Evolutionary conservation across 2,888 invertebrate species (phyloP), one percentile per base, ranked within the genome.

Genomic region (Labia minor): DNA sequence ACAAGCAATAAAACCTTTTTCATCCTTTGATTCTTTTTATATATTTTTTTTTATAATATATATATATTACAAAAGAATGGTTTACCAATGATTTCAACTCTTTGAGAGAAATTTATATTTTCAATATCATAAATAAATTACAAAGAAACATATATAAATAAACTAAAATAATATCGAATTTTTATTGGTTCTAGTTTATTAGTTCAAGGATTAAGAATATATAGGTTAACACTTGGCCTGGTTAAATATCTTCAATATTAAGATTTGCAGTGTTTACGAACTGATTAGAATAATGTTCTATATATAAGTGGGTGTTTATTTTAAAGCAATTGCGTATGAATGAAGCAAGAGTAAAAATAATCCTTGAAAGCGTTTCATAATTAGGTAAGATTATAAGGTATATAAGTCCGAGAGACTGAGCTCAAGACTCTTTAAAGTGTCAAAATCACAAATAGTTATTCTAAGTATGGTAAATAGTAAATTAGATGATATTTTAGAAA

Each of bases 351-450:
- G 49, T 49, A 49, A 49, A 49, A 49, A 49, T 49, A 49, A 49
- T 49, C 49, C 49, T 49, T 49, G 49, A 49, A 49, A 49, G n/a
- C 49, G 49, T 49, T 49, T n/a, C n/a, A 49, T 14, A 16, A 49
- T 49, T 49, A 14, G n/a, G 49, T 10, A 49, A 49, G 49, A n/a
- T n/a, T 8, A 26, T 26, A 26, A 26, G 26, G 8, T 26, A 26
- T n/a, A n/a, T n/a, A n/a, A n/a, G n/a, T n/a, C 33, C 33, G 6
- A 33, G 33, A 8, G 6, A 33, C 33, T 33, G 33, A 33, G 33
- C 33, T 11, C 33, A n/a, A n/a, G n/a, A n/a, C n/a, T n/a, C n/a
- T n/a, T n/a, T n/a, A n/a, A n/a, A n/a, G n/a, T n/a, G n/a, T n/a
- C n/a, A n/a, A n/a, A n/a, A n/a, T n/a, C n/a, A n/a, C n/a, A n/a